These are phyloP conservation scores for Erythrocercus mccallii DNA, from an alignment of 2,113 vertebrate species.

Conservation along the genomic window DNA sequence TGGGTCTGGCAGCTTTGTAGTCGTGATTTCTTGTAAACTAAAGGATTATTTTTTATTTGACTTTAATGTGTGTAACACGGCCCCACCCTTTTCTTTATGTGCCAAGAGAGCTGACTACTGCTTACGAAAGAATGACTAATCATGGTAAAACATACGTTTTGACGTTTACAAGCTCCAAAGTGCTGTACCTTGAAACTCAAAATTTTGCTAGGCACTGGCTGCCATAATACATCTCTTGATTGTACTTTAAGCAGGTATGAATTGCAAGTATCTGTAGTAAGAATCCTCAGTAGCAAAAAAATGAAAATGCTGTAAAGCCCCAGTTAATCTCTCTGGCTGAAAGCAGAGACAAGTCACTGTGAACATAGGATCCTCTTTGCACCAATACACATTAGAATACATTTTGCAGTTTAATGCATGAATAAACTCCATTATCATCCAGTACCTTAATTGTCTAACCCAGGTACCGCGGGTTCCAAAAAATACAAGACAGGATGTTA, in stretches of 20 bases:
- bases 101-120: neutral
- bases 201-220: neutral
- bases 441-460: neutral
- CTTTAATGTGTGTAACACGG: neutral
- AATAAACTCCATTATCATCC: neutral
- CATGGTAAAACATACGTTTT: neutral
- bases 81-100: neutral
- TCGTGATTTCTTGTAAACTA: neutral
- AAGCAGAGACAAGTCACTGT: neutral
- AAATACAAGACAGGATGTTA: neutral
- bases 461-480: neutral
- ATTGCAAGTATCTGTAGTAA: neutral
- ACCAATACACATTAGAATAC: neutral
- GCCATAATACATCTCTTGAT: neutral
- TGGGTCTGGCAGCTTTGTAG: neutral
- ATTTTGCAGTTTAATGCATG: neutral
- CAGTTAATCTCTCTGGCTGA: neutral
- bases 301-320: neutral
- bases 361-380: neutral
- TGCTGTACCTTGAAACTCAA: neutral
- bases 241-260: neutral
- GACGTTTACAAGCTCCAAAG: constrained; percentile 24
- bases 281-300: neutral
- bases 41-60: neutral
- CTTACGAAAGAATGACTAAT: neutral